Conservation (phyloP, 2,888 invertebrate species). For the Lysandra bellargus region DNA sequence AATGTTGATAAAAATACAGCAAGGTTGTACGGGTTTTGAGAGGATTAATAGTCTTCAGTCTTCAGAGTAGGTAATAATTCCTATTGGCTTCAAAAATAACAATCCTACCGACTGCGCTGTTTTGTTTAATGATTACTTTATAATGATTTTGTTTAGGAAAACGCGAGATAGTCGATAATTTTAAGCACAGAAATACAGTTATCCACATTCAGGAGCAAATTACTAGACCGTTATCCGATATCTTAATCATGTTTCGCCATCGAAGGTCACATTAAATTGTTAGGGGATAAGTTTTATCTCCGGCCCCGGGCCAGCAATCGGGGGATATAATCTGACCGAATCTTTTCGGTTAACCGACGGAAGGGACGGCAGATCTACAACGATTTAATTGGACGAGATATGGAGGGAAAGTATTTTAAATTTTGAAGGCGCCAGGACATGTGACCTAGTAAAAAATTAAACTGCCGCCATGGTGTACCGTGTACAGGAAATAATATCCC, state of each 20-base stretch:
- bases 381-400: constrained; percentile 10
- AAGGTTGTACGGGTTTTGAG: too few relatives aligned
- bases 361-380: constrained; percentile 7
- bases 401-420: not conserved
- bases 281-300: constrained; percentile 18
- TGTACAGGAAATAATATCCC: too few relatives aligned
- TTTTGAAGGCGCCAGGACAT: not conserved
- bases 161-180: not conserved
- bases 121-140: too few relatives aligned
- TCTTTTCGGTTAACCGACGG: constrained; percentile 25
- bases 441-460: too few relatives aligned
- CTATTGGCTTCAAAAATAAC: too few relatives aligned
- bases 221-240: constrained; percentile 4
- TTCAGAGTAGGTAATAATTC: too few relatives aligned
- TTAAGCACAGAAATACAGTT: not conserved
- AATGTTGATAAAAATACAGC: too few relatives aligned
- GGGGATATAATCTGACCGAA: constrained; percentile 17
- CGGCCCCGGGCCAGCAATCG: constrained; percentile 11
- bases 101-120: too few relatives aligned
- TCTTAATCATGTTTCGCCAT: constrained; percentile 1
- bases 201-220: not conserved
- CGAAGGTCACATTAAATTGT: constrained; percentile 21
- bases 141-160: not conserved
- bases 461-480: too few relatives aligned
- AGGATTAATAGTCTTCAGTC: too few relatives aligned